These are phyloP conservation scores for Sarcophilus harrisii DNA, from an alignment of 2,797 vertebrate species.

Conservation along the genomic window DNA sequence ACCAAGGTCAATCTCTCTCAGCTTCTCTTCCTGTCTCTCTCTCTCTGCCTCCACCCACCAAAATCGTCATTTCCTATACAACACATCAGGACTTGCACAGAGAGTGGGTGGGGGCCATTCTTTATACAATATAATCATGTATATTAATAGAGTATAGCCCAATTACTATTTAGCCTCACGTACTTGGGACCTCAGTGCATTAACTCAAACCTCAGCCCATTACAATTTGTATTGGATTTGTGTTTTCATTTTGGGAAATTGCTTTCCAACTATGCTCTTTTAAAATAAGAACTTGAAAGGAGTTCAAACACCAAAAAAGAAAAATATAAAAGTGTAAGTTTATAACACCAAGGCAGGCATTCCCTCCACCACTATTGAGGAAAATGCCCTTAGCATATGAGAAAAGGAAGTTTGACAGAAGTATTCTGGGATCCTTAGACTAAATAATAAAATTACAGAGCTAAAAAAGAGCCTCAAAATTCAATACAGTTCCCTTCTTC, in stretches of 20 bases:
- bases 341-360: not conserved
- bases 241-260: not conserved
- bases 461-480: not conserved
- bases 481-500: not conserved
- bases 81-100: too few species aligned
- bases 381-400: not conserved
- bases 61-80: too few species aligned
- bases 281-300: too few species aligned
- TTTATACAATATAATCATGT: too few species aligned
- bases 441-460: not conserved
- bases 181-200: too few species aligned
- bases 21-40: too few species aligned
- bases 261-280: not conserved
- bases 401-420: not conserved
- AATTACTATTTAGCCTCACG: too few species aligned
- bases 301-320: not conserved
- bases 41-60: too few species aligned
- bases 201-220: too few species aligned
- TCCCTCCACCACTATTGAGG: not conserved
- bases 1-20: too few species aligned
- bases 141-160: too few species aligned
- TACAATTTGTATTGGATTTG: not conserved
- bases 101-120: too few species aligned
- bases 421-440: not conserved
- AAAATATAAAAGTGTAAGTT: not conserved